Conservation (phyloP, 2,797 vertebrate species). For the Lithobates pipiens region DNA sequence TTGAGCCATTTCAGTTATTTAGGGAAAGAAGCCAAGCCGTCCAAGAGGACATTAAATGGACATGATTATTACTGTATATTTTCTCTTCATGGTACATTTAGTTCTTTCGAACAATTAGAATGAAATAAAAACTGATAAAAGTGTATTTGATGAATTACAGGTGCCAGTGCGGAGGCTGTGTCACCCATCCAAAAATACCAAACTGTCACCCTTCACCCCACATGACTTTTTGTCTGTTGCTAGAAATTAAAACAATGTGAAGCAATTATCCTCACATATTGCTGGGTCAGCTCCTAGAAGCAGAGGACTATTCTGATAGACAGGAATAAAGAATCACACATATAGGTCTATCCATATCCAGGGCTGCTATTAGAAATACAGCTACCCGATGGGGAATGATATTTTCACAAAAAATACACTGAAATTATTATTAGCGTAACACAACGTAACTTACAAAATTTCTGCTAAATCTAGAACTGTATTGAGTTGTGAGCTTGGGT, state of each 20-base stretch:
- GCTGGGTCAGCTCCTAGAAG: not conserved
- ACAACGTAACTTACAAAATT: too few relatives aligned
- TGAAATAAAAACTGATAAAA: not conserved
- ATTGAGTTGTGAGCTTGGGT: too few relatives aligned
- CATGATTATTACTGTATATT: conserved; percentile 8
- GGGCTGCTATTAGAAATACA: too few relatives aligned
- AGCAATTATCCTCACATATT: not conserved
- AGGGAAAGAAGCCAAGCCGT: conserved; percentile 28
- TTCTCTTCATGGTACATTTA: not conserved
- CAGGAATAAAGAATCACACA: too few relatives aligned
- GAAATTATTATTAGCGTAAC: too few relatives aligned
- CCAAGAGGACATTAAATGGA: conserved; percentile 9
- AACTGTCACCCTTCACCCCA: not conserved
- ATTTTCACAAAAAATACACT: too few relatives aligned
- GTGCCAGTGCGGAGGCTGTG: not conserved
- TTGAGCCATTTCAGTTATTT: conserved; percentile 21
- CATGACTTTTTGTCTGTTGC: not conserved
- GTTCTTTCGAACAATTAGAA: not conserved
- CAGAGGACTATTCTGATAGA: not conserved
- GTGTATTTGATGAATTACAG: conserved; percentile 1
- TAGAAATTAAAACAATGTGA: not conserved
- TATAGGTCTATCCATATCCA: too few relatives aligned
- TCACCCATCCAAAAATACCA: not conserved
- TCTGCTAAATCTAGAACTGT: too few relatives aligned
- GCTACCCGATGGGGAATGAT: too few relatives aligned